Base-by-base conservation (phyloP, 2,113 vertebrate genomes). In the Chauna torquata region DNA sequence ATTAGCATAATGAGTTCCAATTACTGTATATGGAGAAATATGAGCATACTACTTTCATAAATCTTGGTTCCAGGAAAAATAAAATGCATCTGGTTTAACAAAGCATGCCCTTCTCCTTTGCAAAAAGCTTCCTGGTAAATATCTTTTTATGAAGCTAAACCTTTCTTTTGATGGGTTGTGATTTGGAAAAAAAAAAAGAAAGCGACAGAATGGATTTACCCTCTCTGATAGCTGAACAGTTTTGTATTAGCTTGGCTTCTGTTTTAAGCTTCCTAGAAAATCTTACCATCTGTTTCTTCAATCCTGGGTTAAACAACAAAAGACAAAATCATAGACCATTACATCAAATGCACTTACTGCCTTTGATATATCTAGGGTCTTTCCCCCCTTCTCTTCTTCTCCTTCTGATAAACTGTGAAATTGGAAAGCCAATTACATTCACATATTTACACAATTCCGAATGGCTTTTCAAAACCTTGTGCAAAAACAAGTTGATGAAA, bases 1-100 rank as follows among this genome's bases (percentile, higher is more conserved):
- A 98, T 98, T 98, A 97, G 97, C 98, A 98, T 99, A 99, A 99
- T 99, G 98, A 98, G 97, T 98, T 98, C 97, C 97, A 98, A 98
- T 98, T 98, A 98, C 98, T 97, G 89, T 96, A 98, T 97, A 98
- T 98, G 98, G 98, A 98, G 98, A 98, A 98, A 97, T 98, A 98
- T 98, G 98, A 98, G 97, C 98, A 95, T 96, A 98, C 97, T 97
- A 97, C 96, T 98, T 98, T 98, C 98, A 98, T 98, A 98, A 98
- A 98, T 98, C 98, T 98, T 98, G 70, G 94, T 98, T 97, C 96
- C 97, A 98, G 97, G 96, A 98, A 98, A 98, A 98, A 98, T 98
- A 98, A 98, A 98, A 98, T 94, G 97, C 97, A 98, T 98, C 97
- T 98, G 98, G 97, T 97, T 98, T 97, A 98, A 98, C 98, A 98